These are phyloP conservation scores for Drosophila conformis DNA, from an alignment of 2,888 invertebrate species.

Conservation along the genomic window DNA sequence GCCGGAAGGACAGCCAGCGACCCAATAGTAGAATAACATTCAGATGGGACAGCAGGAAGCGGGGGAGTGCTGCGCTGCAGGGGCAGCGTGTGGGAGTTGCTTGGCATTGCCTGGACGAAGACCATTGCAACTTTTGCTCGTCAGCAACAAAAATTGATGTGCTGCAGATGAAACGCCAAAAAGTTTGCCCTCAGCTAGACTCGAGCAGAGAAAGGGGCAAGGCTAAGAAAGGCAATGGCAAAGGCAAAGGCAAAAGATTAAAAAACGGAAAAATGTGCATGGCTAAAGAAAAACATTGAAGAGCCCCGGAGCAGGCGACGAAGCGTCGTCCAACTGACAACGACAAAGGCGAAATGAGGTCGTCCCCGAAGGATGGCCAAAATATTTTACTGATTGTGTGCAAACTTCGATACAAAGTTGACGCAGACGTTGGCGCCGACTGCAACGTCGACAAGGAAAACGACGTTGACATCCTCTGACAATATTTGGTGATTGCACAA, in stretches of 20 bases:
- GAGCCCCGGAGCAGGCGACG: constrained; percentile 53
- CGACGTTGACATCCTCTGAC: constrained; percentile 72
- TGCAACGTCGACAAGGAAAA: constrained; percentile 22
- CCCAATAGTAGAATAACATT: constrained; percentile 76
- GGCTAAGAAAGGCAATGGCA: constrained; percentile 51
- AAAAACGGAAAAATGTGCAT: constrained; percentile 76
- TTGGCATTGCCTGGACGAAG: constrained; percentile 50
- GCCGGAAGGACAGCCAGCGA: constrained; percentile 62
- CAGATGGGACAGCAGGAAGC: constrained; percentile 20
- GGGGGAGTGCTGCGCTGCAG: neutral
- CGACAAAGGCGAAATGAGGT: constrained; percentile 77
- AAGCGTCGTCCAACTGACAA: constrained; percentile 63
- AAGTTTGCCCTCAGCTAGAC: constrained; percentile 74
- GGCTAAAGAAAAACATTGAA: constrained; percentile 71
- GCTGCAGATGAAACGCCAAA: constrained; percentile 82
- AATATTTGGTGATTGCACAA: constrained; percentile 81
- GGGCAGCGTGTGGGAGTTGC: constrained; percentile 7
- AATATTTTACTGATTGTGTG: constrained; percentile 81
- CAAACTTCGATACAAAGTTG: constrained; percentile 81
- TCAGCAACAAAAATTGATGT: constrained; percentile 82
- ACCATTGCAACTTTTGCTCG: constrained; percentile 79
- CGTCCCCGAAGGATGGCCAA: constrained; percentile 79
- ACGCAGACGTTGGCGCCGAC: constrained; percentile 43
- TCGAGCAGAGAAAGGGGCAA: constrained; percentile 10
- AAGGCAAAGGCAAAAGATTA: constrained; percentile 78